phyloP scores from a whole-genome alignment of 2,797 vertebrate species.

The Myripristis jacobus region DNA sequence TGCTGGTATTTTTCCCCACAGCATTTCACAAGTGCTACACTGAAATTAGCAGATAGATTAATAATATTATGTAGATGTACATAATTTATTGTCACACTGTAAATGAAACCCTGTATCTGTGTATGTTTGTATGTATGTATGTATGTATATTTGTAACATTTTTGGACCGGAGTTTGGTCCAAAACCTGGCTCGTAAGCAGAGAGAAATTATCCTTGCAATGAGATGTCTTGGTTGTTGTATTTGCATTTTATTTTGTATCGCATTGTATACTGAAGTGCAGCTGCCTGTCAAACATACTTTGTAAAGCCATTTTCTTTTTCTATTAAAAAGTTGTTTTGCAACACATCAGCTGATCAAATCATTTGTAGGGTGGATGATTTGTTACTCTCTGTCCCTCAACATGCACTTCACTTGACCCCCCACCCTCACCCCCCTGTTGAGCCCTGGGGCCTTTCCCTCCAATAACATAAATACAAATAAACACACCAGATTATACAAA shows the following conservation, averaged over 20 bases:
- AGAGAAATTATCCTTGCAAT: conserved; percentile 18
- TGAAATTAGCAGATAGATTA: conserved; percentile 74
- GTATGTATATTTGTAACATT: conserved; percentile 73
- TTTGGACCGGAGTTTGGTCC: conserved; percentile 34
- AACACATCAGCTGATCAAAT: no score
- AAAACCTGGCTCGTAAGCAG: conserved; percentile 41
- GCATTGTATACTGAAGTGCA: conserved; percentile 55
- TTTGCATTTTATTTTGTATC: conserved; percentile 58
- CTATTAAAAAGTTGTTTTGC: conserved; percentile 46
- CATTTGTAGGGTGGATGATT: no score
- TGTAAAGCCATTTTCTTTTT: conserved; percentile 69
- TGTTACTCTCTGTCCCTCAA: no score
- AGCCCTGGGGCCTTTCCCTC: not conserved
- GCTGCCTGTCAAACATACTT: conserved; percentile 67
- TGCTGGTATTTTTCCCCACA: conserved; percentile 60
- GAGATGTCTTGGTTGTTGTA: conserved; percentile 12
- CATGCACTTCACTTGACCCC: no score
- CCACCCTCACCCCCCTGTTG: no score
- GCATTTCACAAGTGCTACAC: conserved; percentile 85
- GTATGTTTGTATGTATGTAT: conserved; percentile 70
- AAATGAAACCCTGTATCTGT: conserved; percentile 60
- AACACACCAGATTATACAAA: no score
- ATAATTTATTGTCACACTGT: conserved; percentile 69
- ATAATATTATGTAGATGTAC: conserved; percentile 76
- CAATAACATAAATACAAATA: no score